These are phyloP conservation scores for Platichthys stellatus DNA, from an alignment of 2,113 vertebrate species.

Conservation along the genomic window DNA sequence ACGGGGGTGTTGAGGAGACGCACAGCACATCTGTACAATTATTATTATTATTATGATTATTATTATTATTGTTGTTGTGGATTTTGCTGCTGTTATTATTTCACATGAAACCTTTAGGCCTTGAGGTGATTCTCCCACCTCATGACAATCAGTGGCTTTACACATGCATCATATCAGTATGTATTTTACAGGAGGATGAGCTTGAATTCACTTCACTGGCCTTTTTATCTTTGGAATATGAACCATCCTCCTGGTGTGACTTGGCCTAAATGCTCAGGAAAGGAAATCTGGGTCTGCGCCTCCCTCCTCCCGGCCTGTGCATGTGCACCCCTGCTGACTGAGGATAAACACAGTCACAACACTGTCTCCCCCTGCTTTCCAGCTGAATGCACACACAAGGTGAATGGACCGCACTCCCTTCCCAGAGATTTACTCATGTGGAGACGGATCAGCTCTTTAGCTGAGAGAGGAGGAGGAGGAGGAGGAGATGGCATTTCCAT, in stretches of 20 bases:
- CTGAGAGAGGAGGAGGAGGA: background rate
- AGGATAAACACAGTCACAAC: slow-evolving; percentile 27
- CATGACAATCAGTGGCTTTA: too few species aligned
- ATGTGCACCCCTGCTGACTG: slow-evolving; percentile 22
- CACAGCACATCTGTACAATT: slow-evolving; percentile 71
- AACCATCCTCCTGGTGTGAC: background rate
- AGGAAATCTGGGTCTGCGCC: too few species aligned
- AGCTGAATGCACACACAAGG: slow-evolving; percentile 25
- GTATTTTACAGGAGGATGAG: background rate
- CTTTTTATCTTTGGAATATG: background rate
- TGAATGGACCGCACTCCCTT: slow-evolving; percentile 17
- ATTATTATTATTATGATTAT: too few species aligned
- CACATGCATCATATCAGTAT: too few species aligned
- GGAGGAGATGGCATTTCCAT: background rate
- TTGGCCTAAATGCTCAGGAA: background rate
- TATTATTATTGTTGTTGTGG: background rate
- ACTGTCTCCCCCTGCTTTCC: slow-evolving; percentile 22
- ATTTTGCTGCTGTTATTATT: background rate
- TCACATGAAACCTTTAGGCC: too few species aligned
- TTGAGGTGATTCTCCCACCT: too few species aligned
- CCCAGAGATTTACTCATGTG: background rate
- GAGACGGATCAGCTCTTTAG: slow-evolving; percentile 6
- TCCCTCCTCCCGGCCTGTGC: background rate
- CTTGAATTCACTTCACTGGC: background rate
- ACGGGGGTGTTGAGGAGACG: slow-evolving; percentile 71